Evolutionary conservation across 2,113 vertebrate genomes (phyloP), one percentile per base, ranked within the genome.

Genomic region (Rafetus swinhoei): DNA sequence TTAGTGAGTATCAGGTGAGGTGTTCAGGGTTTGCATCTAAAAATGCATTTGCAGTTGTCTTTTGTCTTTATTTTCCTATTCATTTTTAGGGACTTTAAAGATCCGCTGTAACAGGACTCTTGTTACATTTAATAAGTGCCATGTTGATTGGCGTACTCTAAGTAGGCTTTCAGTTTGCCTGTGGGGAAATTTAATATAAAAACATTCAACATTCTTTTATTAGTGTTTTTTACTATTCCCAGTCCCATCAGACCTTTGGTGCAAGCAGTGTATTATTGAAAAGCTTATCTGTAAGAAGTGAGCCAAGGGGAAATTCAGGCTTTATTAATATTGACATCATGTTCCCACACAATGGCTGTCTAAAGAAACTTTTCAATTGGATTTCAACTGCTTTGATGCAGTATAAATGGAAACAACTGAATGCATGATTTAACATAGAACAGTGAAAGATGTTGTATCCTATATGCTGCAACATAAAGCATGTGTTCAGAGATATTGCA

Each of bases 241-340:
- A 98, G 98, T 98, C 98, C 98, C 98, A 98, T 98, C 98, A 98
- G 98, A 98, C 98, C 98, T 98, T 98, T 98, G 98, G 98, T 98
- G 98, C 97, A 98, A 98, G 98, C 97, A 98, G 96, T 98, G 98
- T 98, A 98, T 98, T 98, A 98, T 98, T 98, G 98, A 98, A 98
- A 98, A 98, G 97, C 98, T 98, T 98, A 98, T 98, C 98, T 98
- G 97, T 98, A 98, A 98, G 98, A 98, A 98, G 97, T 98, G 98
- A 98, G 98, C 98, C 98, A 98, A 98, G 98, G 98, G 98, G 98
- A 98, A 98, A 98, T 98, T 98, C 98, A 98, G 96, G 95, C 98
- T 98, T 98, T 98, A 98, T 98, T 98, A 98, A 98, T 98, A 98
- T 98, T 98, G 98, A 98, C 98, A 98, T 98, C 98, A 98, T 98